These are phyloP conservation scores for Porphyrio hochstetteri DNA, from an alignment of 2,113 vertebrate species.

Conservation along the genomic window DNA sequence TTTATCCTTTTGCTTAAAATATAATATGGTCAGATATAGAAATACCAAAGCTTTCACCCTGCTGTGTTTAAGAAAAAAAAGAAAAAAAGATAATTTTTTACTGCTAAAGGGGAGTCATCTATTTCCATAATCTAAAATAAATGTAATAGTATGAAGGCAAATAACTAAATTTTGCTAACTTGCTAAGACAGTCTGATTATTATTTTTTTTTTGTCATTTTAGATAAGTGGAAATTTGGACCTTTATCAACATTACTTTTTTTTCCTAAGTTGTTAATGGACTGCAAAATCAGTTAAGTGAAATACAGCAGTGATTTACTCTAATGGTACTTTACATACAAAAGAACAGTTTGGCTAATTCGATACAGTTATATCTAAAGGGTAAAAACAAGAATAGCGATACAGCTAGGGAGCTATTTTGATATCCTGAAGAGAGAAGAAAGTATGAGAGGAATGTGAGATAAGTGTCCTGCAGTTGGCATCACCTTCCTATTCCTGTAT, in stretches of 20 bases:
- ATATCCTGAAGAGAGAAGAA: slow-evolving; percentile 60
- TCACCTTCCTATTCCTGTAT: slow-evolving; percentile 57
- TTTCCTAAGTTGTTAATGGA: neutral
- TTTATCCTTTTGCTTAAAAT: neutral
- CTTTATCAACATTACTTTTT: neutral
- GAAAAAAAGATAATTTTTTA: neutral
- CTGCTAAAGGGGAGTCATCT: neutral
- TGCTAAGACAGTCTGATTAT: neutral
- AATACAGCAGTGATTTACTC: neutral
- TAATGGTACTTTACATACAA: neutral
- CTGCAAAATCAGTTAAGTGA: neutral
- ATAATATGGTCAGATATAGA: neutral
- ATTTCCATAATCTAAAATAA: neutral
- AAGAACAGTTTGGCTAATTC: neutral
- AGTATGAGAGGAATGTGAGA: slow-evolving; percentile 73
- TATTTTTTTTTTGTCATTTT: neutral
- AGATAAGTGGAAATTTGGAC: neutral
- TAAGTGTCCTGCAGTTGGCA: slow-evolving; percentile 68
- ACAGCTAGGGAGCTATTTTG: slow-evolving; percentile 54
- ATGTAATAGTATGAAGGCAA: neutral
- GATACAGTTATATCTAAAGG: neutral
- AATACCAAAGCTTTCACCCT: neutral
- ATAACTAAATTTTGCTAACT: neutral
- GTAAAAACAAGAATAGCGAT: neutral
- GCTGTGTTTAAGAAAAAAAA: neutral